Evolutionary conservation across 2,888 invertebrate genomes (phyloP), one percentile per base, ranked within the genome.

Genomic region (Marronus borbonicus): DNA sequence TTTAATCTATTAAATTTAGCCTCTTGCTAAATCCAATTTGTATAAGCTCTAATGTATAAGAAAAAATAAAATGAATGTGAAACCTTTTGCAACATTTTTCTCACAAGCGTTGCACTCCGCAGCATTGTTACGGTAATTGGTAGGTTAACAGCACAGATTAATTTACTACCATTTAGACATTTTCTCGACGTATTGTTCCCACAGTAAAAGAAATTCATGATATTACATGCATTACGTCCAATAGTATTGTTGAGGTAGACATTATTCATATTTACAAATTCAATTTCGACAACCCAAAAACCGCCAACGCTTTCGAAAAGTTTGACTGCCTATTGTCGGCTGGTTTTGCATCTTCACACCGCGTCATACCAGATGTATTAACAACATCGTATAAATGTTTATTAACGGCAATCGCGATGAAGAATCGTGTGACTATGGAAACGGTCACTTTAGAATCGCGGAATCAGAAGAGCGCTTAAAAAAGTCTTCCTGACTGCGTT

Each of bases 401-500:
- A 60, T 10, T 20, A 70, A 74, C 28, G 60, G 17, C 49, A 60
- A 74, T 44, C 24, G 24, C 44, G 55, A 17, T 17, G n/a, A 55
- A 3, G 5, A 20, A 8, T 20, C 12, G 66, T 24, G 50, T 28
- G 28, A 44, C 7, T 44, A 44, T 12, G 24, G 14, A 60, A 74
- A 20, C 60, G 60, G 39, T 39, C 20, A 58, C n/a, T 8, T 55
- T 17, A 55, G 20, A 17, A 55, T 74, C 20, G 72, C 72, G 72
- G 72, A 74, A 74, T 24, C 52, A 60, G 39, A 70, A 58, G 58
- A 36, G 10, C 17, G 55, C 31, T n/a, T 10, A 69, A 52, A 58
- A 58, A 72, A 72, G 39, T 49, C 72, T 74, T 74, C 72, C 72
- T 44, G 60, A 74, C 60, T 74, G 52, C 72, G 64, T 14, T 65